Percentiles rank a stretch among this genome's conserved stretches.
phyloP scores from a whole-genome alignment of 2,888 invertebrate genomes.

The Linnaemya vulpina region DNA sequence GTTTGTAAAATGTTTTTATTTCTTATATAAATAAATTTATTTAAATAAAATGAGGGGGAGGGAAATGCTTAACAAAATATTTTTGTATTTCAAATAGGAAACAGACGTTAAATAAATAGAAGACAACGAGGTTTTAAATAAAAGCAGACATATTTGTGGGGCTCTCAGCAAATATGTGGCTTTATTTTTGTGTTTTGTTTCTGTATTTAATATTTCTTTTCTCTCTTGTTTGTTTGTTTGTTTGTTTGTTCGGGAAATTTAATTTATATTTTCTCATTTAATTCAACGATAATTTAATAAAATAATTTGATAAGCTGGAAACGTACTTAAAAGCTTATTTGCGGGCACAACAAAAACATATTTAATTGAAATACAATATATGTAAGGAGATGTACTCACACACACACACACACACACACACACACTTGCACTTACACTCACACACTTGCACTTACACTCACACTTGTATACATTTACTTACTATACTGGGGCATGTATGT shows the following conservation, averaged over 20 bases:
- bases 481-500: neutral
- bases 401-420: neutral
- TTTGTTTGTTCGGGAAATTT: neutral
- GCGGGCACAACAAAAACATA: neutral
- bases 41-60: neutral
- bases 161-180: conserved; percentile 53
- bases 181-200: neutral
- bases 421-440: no score
- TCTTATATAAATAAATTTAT: neutral
- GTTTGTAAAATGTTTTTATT: neutral
- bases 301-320: conserved; percentile 37
- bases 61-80: neutral
- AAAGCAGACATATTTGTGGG: conserved; percentile 43
- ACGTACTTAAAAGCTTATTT: neutral
- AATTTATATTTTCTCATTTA: conserved; percentile 21
- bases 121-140: neutral
- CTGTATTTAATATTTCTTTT: neutral
- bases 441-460: no score
- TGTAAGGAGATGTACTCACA: neutral
- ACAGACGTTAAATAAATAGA: neutral
- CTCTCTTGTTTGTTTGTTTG: neutral
- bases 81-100: conserved; percentile 14
- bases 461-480: neutral
- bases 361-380: conserved; percentile 26
- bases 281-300: conserved; percentile 25